Percentiles rank a stretch among this genome's conserved stretches.
phyloP scores from a whole-genome alignment of 2,888 invertebrate genomes.

The Vannuccia rotundouncinata region DNA sequence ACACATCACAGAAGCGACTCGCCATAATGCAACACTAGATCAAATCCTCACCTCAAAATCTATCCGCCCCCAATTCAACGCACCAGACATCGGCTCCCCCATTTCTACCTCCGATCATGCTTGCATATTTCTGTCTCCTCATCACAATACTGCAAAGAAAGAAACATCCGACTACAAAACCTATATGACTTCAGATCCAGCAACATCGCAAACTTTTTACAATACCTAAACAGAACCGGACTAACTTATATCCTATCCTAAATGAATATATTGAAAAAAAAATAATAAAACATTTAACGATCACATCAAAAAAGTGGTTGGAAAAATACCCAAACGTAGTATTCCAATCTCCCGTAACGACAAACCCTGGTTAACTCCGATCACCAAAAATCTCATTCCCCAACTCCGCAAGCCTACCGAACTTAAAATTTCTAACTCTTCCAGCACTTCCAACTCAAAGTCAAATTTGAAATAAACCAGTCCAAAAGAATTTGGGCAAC shows the following conservation, averaged over 20 bases:
- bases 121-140: background rate
- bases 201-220: background rate
- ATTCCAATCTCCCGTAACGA: background rate
- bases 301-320: background rate
- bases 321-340: background rate
- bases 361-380: background rate
- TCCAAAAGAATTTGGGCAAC: background rate
- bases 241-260: background rate
- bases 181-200: background rate
- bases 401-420: background rate
- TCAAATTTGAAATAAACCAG: background rate
- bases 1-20: background rate
- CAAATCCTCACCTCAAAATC: background rate
- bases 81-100: background rate
- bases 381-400: background rate
- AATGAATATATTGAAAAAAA: background rate
- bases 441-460: background rate
- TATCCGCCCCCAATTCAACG: background rate
- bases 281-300: background rate
- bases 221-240: background rate
- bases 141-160: background rate
- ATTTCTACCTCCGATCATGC: background rate
- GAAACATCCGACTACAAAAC: background rate
- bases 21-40: background rate
- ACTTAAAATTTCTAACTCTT: background rate